A percentile compares a stretch with the other conserved stretches of the same genome.
phyloP scores from a whole-genome alignment of 2,797 vertebrate species.

The Macropus fuliginosus region DNA sequence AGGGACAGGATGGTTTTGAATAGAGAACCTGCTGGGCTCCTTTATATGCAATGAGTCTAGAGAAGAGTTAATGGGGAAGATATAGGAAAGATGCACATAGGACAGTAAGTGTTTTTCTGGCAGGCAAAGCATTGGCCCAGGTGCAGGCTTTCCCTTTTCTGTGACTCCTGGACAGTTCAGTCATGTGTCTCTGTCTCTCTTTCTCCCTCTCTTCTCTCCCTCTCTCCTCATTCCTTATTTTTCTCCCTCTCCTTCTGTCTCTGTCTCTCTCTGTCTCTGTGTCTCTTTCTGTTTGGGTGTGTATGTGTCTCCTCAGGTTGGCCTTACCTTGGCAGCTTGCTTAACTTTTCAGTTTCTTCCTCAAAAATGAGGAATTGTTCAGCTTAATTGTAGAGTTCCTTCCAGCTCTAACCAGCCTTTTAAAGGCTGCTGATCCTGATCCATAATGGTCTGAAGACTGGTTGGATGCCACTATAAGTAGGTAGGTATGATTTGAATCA shows the following conservation, averaged over 20 bases:
- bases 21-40: background rate
- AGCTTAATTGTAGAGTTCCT: background rate
- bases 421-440: background rate
- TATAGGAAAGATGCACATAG: background rate
- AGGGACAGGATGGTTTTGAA: background rate
- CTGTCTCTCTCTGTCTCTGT: background rate
- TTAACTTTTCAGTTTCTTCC: background rate
- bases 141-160: background rate
- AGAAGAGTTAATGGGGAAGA: background rate
- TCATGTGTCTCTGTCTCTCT: background rate
- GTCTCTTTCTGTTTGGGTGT: background rate
- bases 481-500: background rate
- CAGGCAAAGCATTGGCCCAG: background rate
- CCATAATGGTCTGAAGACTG: background rate
- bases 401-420: background rate
- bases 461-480: background rate
- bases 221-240: background rate
- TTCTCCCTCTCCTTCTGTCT: background rate
- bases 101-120: background rate
- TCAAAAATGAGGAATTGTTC: background rate
- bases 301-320: background rate
- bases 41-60: background rate
- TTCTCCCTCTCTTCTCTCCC: background rate
- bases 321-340: background rate
- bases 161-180: background rate